phyloP scores from a whole-genome alignment of 2,888 invertebrate genomes.

The Macrosoma leucophasiata region DNA sequence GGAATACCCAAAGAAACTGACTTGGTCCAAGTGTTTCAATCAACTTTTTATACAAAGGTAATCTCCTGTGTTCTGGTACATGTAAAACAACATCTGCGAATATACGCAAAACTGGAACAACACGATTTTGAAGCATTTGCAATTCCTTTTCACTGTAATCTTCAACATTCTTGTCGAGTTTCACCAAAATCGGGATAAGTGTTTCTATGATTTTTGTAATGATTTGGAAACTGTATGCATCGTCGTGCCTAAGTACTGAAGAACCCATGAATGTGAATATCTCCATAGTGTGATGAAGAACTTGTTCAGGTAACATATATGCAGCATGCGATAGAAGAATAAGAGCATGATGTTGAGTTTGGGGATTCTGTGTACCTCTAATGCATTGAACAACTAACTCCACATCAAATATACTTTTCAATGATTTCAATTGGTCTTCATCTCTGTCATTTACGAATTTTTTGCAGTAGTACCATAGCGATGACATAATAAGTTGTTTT shows the following conservation, averaged over 20 bases:
- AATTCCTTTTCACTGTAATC: constrained; percentile 50
- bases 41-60: constrained; percentile 86
- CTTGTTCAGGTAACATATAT: constrained; percentile 85
- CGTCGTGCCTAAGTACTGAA: constrained; percentile 93
- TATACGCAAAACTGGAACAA: constrained; percentile 85
- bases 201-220: constrained; percentile 93
- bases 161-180: constrained; percentile 53
- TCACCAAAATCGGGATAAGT: constrained; percentile 88
- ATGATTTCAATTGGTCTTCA: constrained; percentile 52
- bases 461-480: constrained; percentile 82
- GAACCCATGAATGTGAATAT: constrained; percentile 99
- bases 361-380: constrained; percentile 92
- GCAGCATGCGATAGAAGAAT: constrained; percentile 88
- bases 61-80: constrained; percentile 93
- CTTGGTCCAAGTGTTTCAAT: constrained; percentile 81
- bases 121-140: constrained; percentile 58
- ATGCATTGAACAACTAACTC: constrained; percentile 92
- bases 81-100: constrained; percentile 94
- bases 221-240: constrained; percentile 95
- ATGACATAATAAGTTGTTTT: constrained; percentile 89
- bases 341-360: constrained; percentile 95
- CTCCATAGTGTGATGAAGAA: constrained; percentile 95
- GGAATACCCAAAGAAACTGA: constrained; percentile 82
- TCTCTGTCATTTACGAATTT: constrained; percentile 67
- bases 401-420: constrained; percentile 77